A percentile compares a stretch with the other conserved stretches of the same genome.
These are phyloP conservation scores for Clanis bilineata DNA, from an alignment of 2,888 invertebrate genomes.

Conservation along the genomic window DNA sequence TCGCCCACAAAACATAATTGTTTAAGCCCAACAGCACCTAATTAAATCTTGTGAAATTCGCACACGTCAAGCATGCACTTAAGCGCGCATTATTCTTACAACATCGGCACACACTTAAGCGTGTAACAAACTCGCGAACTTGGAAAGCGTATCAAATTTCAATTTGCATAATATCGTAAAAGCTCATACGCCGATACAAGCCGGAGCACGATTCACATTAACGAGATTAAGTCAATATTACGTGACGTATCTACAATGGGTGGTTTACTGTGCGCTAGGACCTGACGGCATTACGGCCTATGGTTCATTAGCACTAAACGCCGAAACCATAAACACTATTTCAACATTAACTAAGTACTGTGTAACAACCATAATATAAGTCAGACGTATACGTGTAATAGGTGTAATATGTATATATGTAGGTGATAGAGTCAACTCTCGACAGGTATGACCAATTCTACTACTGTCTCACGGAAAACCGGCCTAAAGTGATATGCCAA, in stretches of 20 bases:
- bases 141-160: conserved; percentile 63
- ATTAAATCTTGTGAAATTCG: conserved; percentile 19
- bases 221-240: conserved; percentile 67
- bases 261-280: conserved; percentile 44
- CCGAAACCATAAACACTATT: not conserved
- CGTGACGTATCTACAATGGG: conserved; percentile 57
- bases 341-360: not conserved
- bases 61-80: conserved; percentile 37
- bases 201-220: conserved; percentile 58
- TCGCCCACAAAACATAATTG: conserved; percentile 23
- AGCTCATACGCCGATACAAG: conserved; percentile 63
- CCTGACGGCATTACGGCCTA: conserved; percentile 12
- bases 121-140: conserved; percentile 49
- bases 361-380: not conserved
- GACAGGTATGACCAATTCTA: too few relatives aligned
- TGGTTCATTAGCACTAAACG: conserved; percentile 8
- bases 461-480: too few relatives aligned
- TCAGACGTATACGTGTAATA: too few relatives aligned
- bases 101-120: conserved; percentile 32
- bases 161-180: conserved; percentile 71
- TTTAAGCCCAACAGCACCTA: not conserved
- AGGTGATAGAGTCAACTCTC: not conserved
- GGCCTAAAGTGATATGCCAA: too few relatives aligned
- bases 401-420: not conserved
- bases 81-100: conserved; percentile 41